Conservation (phyloP, 2,888 invertebrate genomes). For the Aphodius sticticus region DNA sequence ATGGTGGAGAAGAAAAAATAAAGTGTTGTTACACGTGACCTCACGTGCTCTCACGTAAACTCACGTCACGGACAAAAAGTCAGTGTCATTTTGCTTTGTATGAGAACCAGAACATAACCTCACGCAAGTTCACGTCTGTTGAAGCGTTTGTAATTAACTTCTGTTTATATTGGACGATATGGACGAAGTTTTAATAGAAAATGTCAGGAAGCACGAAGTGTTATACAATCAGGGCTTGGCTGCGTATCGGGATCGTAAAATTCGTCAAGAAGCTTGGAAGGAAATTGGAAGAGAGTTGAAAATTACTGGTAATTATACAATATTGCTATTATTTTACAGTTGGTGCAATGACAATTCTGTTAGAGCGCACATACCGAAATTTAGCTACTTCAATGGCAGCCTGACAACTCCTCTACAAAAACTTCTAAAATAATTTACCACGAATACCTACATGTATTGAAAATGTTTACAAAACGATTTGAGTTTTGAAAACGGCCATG, state of each 20-base stretch:
- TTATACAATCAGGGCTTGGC: constrained; percentile 34
- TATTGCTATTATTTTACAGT: not conserved
- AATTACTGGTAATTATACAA: constrained; percentile 36
- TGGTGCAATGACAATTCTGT: not conserved
- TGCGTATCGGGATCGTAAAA: constrained; percentile 36
- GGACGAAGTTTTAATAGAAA: constrained; percentile 38
- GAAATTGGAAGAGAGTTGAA: constrained; percentile 38
- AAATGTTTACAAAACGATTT: too few relatives aligned
- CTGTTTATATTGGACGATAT: constrained; percentile 5
- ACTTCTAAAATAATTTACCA: too few relatives aligned
- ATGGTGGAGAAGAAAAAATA: not conserved
- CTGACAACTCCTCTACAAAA: too few relatives aligned
- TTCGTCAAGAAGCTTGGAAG: constrained; percentile 39
- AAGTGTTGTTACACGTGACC: not conserved
- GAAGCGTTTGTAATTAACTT: too few relatives aligned
- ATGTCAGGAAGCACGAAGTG: constrained; percentile 36
- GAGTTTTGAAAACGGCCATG: too few relatives aligned
- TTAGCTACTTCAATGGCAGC: too few relatives aligned
- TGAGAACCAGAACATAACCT: not conserved
- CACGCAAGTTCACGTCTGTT: too few relatives aligned
- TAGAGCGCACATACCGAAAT: too few relatives aligned
- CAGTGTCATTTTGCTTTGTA: not conserved
- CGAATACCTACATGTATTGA: too few relatives aligned
- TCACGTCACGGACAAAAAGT: not conserved
- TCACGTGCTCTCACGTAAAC: not conserved